A percentile compares a stretch with the other conserved stretches of the same genome.
These are phyloP conservation scores for Calidris pygmaea DNA, from an alignment of 2,113 vertebrate genomes.

Conservation along the genomic window DNA sequence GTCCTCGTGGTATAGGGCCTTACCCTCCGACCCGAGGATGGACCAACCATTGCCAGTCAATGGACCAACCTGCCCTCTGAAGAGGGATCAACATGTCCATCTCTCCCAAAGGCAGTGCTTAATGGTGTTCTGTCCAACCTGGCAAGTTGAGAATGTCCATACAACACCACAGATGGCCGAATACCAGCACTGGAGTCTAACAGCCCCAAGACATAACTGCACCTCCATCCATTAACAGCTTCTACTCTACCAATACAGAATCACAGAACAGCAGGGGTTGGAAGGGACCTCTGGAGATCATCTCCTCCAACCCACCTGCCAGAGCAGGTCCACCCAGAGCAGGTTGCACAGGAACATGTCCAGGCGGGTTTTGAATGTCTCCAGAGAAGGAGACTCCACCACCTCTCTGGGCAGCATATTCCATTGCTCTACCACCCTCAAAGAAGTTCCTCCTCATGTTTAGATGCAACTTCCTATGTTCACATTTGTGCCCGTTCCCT, in stretches of 20 bases:
- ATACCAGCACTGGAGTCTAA: not conserved
- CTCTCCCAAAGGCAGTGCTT: rapidly evolving
- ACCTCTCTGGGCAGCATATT: no score
- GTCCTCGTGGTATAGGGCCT: not conserved
- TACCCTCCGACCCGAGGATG: rapidly evolving
- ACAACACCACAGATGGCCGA: not conserved
- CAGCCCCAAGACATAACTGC: not conserved
- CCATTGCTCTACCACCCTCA: no score
- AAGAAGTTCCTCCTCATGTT: no score
- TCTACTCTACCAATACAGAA: not conserved
- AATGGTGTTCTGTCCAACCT: rapidly evolving
- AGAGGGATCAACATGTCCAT: rapidly evolving
- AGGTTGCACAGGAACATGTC: no score
- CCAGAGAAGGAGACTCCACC: no score
- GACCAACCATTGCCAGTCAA: not conserved
- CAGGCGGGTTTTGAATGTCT: no score
- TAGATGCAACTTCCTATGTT: no score
- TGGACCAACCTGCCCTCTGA: not conserved
- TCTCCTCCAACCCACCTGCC: no score
- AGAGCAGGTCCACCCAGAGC: no score
- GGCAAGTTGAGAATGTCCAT: not conserved
- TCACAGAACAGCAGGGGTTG: no score
- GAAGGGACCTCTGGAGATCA: no score
- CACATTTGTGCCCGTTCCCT: no score
- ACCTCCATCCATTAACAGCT: not conserved